These are phyloP conservation scores for Notolepis coatsorum DNA, from an alignment of 2,797 vertebrate species.

Conservation along the genomic window DNA sequence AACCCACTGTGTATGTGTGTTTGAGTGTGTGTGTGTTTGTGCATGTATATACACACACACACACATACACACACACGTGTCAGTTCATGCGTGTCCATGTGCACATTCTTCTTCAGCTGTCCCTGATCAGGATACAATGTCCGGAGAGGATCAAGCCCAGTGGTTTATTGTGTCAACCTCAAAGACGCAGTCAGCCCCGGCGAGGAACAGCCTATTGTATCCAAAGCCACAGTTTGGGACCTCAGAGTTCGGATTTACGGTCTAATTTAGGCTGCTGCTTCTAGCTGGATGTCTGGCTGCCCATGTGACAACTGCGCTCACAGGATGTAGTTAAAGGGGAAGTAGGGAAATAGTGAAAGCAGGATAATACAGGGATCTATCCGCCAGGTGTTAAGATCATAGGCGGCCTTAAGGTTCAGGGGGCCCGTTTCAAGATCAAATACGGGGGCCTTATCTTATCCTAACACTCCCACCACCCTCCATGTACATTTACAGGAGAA, in stretches of 20 bases:
- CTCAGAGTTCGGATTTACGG: not conserved
- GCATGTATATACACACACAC: no score
- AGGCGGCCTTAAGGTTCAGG: no score
- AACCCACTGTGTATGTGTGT: not conserved
- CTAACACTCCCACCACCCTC: no score
- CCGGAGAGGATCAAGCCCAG: no score
- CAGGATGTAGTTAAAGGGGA: not conserved
- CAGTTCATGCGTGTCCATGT: not conserved
- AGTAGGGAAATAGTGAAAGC: not conserved
- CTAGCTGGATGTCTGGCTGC: not conserved
- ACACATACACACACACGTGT: no score
- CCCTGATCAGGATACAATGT: not conserved
- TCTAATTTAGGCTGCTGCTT: constrained; percentile 17
- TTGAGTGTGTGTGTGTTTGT: not conserved
- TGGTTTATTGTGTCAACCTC: no score
- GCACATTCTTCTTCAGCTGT: not conserved
- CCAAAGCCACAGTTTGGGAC: constrained; percentile 1
- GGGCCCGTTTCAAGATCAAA: no score
- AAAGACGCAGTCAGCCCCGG: constrained; percentile 1
- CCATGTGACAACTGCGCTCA: not conserved
- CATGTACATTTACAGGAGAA: no score
- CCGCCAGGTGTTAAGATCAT: constrained; percentile 12
- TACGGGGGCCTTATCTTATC: no score
- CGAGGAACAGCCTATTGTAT: not conserved
- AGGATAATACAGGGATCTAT: constrained; percentile 1